Evolutionary conservation across 2,888 invertebrate species (phyloP), one percentile per base, ranked within the genome.

Genomic region (Heliconius ismenius): DNA sequence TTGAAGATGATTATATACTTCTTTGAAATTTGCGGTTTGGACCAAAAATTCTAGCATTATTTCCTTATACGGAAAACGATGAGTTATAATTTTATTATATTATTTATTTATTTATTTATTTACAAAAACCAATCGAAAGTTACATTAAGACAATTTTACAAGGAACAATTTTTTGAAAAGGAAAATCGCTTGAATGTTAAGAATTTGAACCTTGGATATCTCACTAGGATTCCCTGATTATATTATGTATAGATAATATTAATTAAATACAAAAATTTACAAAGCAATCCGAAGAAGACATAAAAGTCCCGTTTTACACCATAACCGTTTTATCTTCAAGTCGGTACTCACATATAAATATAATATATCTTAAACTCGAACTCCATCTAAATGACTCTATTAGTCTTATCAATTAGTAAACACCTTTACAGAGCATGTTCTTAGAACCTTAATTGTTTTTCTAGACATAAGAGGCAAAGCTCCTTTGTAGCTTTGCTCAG

Each of bases 381-480:
- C 43, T 60, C 70, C 76, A 74, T 79, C 76, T 76, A 60, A 74
- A 73, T 74, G 70, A 60, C 67, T 74, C 63, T 68, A 74, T 78
- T 72, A 70, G 63, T 62, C 32, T 54, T 28, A 39, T 68, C 74
- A 64, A 77, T 77, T 77, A 76, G 65, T 68, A 39, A n/a, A n/a
- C n/a, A n/a, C n/a, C 65, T 65, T 73, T 67, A 77, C 74, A 54
- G 62, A 74, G 60, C 13, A 36, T 72, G 49, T 49, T 65, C 70
- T 73, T 72, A 73, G 39, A 72, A 36, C 64, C 43, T 72, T 72
- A 58, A 76, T 72, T 72, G 36, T 43, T 76, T 76, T n/a, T 39
- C 63, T 26, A 54, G 10, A 58, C 39, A 18, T 43, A 26, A 36
- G 28, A 64, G 9, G 63, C 32, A 63, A 75, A 75, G 32, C 70